Base-by-base conservation (phyloP, 1,140 invertebrate species). In the Mycetomoellerius zeteki region DNA sequence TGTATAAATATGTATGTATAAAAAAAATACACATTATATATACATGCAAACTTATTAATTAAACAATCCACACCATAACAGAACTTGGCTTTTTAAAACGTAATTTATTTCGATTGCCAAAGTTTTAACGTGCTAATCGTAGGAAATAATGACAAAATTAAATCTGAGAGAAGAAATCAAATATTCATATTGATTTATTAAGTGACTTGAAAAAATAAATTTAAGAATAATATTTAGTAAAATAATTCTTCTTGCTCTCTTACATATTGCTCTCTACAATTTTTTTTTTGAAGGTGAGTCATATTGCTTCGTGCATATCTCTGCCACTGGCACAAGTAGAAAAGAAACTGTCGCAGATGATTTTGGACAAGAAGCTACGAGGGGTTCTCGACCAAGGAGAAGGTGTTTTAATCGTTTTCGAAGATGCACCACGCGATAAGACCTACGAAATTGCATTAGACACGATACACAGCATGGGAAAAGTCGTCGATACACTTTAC, bases 301-400 rank as follows among this genome's bases (percentile, higher is more conserved):
- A 98, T 94, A 97, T 99, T 91, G 98, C 99, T 19, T 96, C 97
- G 86, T 97, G 97, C 84, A 99, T 99, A 95, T 97, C 98, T 93
- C 96, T 99, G 62, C 97, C 98, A 12, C 97, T 98, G 95, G 96
- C 98, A 71, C 97, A 98, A 96, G 99, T 99, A 64, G 99, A 99
- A 94, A 99, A 99, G 95, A 99, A 99, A 96, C 95, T 99, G 21
- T 99, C 99, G 33, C 99, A 99, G 95, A 99, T 99, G 99, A 99
- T 99, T 94, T 96, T 99, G 92, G 99, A 99, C 95, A 99, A 99
- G 90, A 99, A 99, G 95, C 97, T 99, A 88, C 97, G 97, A 96
- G 99, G 99, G 24, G 99, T 99, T 90, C 96, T 99, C 67, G 99
- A 99, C 96, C 99, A 99, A 96, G 99, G 99, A 72, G 98, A 99